These are phyloP conservation scores for Strigops habroptila DNA, from an alignment of 2,113 vertebrate species.

Conservation along the genomic window DNA sequence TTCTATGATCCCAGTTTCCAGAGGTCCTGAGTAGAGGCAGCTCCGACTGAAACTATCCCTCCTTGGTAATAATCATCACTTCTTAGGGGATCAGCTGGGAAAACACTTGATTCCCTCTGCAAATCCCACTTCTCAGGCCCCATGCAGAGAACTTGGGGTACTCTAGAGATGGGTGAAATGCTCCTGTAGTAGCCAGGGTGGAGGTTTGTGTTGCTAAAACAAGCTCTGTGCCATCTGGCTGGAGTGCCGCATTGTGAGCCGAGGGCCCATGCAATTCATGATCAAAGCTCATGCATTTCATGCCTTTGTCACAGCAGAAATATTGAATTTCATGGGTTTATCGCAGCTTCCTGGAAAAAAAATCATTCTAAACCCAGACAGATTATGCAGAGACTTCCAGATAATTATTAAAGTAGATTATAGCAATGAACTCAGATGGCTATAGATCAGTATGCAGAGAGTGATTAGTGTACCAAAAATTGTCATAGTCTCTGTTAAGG, in stretches of 20 bases:
- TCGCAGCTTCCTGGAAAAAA: not conserved
- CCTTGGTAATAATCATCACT: not conserved
- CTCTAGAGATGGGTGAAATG: not conserved
- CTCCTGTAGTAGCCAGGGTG: not conserved
- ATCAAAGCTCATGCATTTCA: constrained; percentile 63
- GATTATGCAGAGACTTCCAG: constrained; percentile 49
- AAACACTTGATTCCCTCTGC: not conserved
- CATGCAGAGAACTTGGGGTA: not conserved
- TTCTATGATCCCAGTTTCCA: not conserved
- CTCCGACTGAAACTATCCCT: not conserved
- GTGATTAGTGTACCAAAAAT: not conserved
- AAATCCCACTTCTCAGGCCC: not conserved
- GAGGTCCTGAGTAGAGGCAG: not conserved
- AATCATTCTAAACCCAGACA: constrained; percentile 13
- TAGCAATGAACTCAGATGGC: not conserved
- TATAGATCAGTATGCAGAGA: not conserved
- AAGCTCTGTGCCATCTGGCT: constrained; percentile 2
- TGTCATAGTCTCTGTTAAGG: accelerated
- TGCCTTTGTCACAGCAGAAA: constrained; percentile 60
- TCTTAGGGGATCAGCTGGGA: not conserved
- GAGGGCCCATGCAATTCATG: constrained; percentile 16
- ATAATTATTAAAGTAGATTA: constrained; percentile 31
- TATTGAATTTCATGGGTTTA: constrained; percentile 54
- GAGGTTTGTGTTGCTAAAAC: constrained; percentile 14
- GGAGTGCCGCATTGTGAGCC: not conserved